Conservation (phyloP, 2,888 invertebrate genomes). For the Cancer borealis region DNA sequence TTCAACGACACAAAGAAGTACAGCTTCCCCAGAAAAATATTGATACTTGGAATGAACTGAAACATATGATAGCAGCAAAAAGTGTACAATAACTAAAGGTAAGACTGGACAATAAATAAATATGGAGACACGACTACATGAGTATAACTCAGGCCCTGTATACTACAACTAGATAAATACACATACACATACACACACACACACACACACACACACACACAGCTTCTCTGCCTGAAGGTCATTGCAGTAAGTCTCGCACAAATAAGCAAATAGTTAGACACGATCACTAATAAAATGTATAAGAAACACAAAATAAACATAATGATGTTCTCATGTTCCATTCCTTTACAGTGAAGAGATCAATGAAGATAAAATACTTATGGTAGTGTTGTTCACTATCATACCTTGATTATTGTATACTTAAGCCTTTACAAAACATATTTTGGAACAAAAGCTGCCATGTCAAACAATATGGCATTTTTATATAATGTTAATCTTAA, state of each 20-base stretch:
- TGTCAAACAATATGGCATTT: background rate
- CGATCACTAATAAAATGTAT: background rate
- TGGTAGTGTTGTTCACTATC: background rate
- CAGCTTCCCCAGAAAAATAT: too few relatives aligned
- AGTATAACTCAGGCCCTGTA: too few relatives aligned
- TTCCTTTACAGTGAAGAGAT: background rate
- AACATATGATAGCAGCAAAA: too few relatives aligned
- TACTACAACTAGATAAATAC: too few relatives aligned
- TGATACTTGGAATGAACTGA: too few relatives aligned
- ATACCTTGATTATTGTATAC: background rate
- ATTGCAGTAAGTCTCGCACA: background rate
- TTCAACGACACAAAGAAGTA: too few relatives aligned
- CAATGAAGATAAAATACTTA: background rate
- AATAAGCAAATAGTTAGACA: background rate
- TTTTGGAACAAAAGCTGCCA: background rate
- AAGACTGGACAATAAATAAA: too few relatives aligned
- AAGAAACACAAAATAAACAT: background rate
- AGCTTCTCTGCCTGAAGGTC: background rate
- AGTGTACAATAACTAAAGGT: too few relatives aligned
- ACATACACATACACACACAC: background rate
- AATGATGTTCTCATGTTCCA: too few relatives aligned
- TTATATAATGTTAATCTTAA: background rate
- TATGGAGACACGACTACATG: too few relatives aligned
- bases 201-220: slow-evolving; percentile 22
- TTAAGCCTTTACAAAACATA: background rate